Evolutionary conservation across 2,797 vertebrate species (phyloP), one percentile per base, ranked within the genome.

Genomic region (Myotis pilosus): DNA sequence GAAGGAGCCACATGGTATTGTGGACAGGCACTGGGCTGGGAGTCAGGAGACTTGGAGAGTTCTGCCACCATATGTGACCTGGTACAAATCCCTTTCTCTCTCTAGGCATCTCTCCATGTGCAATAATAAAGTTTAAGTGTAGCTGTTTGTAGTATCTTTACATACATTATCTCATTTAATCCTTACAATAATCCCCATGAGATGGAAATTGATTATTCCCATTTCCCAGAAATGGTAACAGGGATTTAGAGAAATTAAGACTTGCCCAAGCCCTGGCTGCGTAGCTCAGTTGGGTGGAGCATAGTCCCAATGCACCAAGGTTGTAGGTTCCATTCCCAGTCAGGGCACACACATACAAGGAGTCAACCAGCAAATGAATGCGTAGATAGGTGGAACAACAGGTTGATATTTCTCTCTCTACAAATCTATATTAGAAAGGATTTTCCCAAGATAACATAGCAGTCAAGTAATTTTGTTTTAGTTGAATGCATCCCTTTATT

Each of bases 241-340:
- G n/a, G 13, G n/a, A 64, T 91, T 79, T 95, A 74, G 22, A 62
- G 53, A 90, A 91, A 95, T 66, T 94, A 94, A 92, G 79, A 71
- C 30, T 94, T 66, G 68, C 8, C 17, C 64, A 68, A 68, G 17
- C 17, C 17, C 17, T 68, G n/a, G 64, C 17, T 68, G 64, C 0
- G 17, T 68, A 33, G 64, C 64, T 68, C n/a, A 68, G 64, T 68
- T 68, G 64, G 64, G 36, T 33, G n/a, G n/a, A 68, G 64, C n/a
- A 5, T 68, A 16, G n/a, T 36, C 8, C 17, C 17, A 5, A 36
- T 68, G n/a, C n/a, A 68, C n/a, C 64, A 68, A 68, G 64, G 64
- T 68, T 68, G 64, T 68, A 33, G n/a, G 64, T 68, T 68, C n/a
- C 4, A 68, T 68, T 33, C n/a, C 64, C 17, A 8, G 30, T 66